These are phyloP conservation scores for Melanerpes aurifrons DNA, from an alignment of 2,113 vertebrate species.

Conservation along the genomic window DNA sequence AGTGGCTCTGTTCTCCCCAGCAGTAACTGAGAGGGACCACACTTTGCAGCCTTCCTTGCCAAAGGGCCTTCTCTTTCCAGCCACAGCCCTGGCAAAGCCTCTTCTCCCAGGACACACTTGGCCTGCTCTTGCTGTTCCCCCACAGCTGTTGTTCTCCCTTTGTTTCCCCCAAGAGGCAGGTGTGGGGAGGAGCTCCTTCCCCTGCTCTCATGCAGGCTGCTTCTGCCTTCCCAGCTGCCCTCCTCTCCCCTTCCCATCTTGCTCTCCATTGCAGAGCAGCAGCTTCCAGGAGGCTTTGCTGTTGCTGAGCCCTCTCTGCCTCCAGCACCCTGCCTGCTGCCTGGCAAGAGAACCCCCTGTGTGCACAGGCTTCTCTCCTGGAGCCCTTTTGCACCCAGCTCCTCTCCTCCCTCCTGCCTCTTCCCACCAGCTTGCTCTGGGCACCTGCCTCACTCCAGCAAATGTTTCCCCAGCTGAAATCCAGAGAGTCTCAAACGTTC, in stretches of 20 bases:
- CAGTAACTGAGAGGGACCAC: no score
- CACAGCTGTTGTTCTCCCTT: neutral
- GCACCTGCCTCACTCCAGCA: neutral
- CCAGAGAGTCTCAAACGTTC: neutral
- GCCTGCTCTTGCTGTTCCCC: neutral
- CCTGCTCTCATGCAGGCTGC: neutral
- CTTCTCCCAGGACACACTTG: no score
- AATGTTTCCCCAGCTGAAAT: neutral
- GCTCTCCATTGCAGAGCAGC: neutral
- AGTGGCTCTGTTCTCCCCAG: no score
- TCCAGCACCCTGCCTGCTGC: no score
- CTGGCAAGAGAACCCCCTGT: neutral
- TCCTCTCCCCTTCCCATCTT: neutral
- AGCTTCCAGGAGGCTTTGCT: neutral
- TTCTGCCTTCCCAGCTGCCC: neutral
- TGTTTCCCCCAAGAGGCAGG: neutral
- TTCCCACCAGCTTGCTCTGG: conserved; percentile 16
- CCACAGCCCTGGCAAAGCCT: no score
- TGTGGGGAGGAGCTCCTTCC: neutral
- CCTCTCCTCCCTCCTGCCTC: neutral
- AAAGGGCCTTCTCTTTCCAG: no score
- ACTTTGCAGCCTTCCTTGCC: no score
- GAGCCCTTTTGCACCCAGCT: conserved; percentile 1
- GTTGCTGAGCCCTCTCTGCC: no score
- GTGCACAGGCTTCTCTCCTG: neutral